Base-by-base conservation (phyloP, 2,797 vertebrate species). In the Labroides dimidiatus region DNA sequence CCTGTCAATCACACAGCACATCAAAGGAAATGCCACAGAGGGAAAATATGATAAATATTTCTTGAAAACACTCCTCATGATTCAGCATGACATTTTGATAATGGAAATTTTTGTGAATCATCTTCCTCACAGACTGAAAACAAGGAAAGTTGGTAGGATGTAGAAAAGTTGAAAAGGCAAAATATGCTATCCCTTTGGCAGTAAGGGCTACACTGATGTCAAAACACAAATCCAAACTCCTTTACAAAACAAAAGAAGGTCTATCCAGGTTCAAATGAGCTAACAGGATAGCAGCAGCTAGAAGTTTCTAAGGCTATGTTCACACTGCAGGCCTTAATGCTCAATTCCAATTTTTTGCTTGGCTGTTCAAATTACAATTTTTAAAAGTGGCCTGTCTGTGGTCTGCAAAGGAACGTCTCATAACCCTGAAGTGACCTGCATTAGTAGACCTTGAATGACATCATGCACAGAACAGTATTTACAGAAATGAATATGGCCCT, bases 1-100 rank as follows among this genome's bases (percentile, higher is more conserved):
- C 23, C 62, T 66, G 71, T 63, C 71, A 82, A 17, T 83, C 65
- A 57, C n/a, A 62, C 51, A 43, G 30, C 23, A 20, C 67, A 58
- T 77, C 41, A 12, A 23, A 20, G 12, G 50, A 66, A 72, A 77
- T 65, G 63, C 50, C 60, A 55, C 59, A 9, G 16, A 11, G 21
- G 42, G 42, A 57, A 59, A 58, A 57, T 41, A 39, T 58, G 37
- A 33, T 47, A 59, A 75, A 55, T 42, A 33, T 63, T 52, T 67
- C 62, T 52, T 68, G 16, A 48, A 61, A 70, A 19, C 21, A 45
- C 27, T 47, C 14, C n/a, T 33, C 0, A 2, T 67, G 36, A 68
- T 55, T 68, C 37, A 53, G 36, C 11, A 11, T 42, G 37, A 52
- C 51, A 47, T 72, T 68, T 72, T 30, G 56, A 63, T 64, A 42